Base-by-base conservation (phyloP, 2,888 invertebrate species). In the Machimus rusticus region DNA sequence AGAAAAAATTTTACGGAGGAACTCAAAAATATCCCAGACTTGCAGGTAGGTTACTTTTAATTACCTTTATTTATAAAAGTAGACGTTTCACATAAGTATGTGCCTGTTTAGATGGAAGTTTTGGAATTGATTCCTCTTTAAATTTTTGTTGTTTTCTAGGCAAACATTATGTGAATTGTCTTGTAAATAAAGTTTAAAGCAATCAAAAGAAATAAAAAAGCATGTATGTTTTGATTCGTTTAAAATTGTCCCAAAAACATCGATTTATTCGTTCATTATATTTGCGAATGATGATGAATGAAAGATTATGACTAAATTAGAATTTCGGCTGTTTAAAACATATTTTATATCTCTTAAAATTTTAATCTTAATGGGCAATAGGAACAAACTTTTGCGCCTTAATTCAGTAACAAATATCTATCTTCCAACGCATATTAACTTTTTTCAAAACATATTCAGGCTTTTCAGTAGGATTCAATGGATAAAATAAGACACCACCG, bases 1-100 rank as follows among this genome's bases (percentile, higher is more conserved):
- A 92, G 97, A 90, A 95, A 98, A 89, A 98, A 98, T 91, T 98
- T 98, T 91, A 96, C 97, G 74, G 98, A 98, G 90, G 98, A 98
- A 93, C 96, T 97, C 19, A 95, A 97, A 90, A 94, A 94, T 91
- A 96, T 98, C 89, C 96, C 96, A 14, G 97, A 98, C 92, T 95
- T 98, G 91, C 98, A 98, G 95, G 98, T 98, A 94, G 91, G 92
- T 90, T 16, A 85, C 19, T 66, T 66, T 28, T 28, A 55, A 55
- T 19, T 57, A 19, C 86, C 79, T 79, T 84, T 82, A 28, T 81
- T 87, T 86, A 87, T 66, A 57, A 39, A 23, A 66, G 23, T 66
- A 66, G 66, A 66, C 66, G 28, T 66, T 66, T 66, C 66, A 66
- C 66, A 66, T 66, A 66, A 66, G 66, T 51, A 6, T 51, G 51